A percentile compares a stretch with the other conserved stretches of the same genome.
Evolutionary conservation across 2,888 invertebrate species (phyloP).

Genomic region (Hypsopygia costalis): DNA sequence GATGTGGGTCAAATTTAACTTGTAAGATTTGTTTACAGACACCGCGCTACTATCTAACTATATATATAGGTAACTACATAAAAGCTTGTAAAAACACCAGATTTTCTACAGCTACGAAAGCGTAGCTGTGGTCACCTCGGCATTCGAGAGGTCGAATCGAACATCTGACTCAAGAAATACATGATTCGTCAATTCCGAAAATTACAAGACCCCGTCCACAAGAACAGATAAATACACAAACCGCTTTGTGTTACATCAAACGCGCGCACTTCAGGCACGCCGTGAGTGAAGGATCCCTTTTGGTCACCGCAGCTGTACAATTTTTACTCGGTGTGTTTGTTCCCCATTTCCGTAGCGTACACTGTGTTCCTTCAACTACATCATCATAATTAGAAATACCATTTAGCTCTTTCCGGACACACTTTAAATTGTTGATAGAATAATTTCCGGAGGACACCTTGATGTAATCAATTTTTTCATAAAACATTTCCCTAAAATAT

Average conservation of each 20-base stretch:
- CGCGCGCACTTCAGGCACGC: conserved; percentile 24
- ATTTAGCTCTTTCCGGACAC: background rate
- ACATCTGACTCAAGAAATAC: too few species aligned
- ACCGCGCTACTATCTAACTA: too few species aligned
- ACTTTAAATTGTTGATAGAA: background rate
- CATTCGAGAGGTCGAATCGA: too few species aligned
- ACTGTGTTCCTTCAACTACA: conserved; percentile 1
- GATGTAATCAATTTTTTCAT: too few species aligned
- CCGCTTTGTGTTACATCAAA: conserved; percentile 58
- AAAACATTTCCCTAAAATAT: too few species aligned
- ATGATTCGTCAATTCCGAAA: background rate
- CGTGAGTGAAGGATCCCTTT: conserved; percentile 59
- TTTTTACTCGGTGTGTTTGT: conserved; percentile 30
- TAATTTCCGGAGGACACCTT: too few species aligned
- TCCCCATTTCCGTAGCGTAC: conserved; percentile 11
- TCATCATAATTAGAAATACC: conserved; percentile 2
- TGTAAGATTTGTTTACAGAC: too few species aligned
- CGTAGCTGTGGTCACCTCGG: too few species aligned
- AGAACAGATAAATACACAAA: conserved; percentile 66
- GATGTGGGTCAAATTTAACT: too few species aligned
- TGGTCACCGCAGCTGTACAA: conserved; percentile 38
- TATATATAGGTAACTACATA: too few species aligned
- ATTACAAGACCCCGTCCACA: conserved; percentile 23
- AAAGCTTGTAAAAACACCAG: too few species aligned
- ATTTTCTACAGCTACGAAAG: too few species aligned